These are phyloP conservation scores for Myopa tessellatipennis DNA, from an alignment of 2,888 invertebrate genomes.

Conservation along the genomic window DNA sequence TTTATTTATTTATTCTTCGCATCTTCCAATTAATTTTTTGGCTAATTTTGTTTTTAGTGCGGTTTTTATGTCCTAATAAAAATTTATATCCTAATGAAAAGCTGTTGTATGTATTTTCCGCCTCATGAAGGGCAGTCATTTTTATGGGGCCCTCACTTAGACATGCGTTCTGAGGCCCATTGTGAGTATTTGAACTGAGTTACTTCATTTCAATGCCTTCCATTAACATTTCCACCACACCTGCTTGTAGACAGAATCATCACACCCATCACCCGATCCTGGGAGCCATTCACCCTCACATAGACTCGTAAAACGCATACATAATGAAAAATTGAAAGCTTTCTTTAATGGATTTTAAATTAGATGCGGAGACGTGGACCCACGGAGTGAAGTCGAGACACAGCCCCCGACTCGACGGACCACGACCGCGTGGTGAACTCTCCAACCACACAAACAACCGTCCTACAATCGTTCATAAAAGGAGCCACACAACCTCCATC, in stretches of 20 bases:
- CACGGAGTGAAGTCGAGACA: background rate
- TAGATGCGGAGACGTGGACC: conserved; percentile 41
- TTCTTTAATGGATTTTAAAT: conserved; percentile 49
- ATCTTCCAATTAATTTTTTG: too few relatives aligned
- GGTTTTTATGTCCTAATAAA: background rate
- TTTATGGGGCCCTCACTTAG: too few relatives aligned
- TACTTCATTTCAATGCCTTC: too few relatives aligned
- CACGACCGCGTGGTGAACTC: background rate
- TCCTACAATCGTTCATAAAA: too few relatives aligned
- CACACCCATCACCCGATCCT: background rate
- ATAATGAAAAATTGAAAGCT: conserved; percentile 20
- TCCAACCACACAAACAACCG: background rate
- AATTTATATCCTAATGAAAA: background rate
- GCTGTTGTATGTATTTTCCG: background rate
- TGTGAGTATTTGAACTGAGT: too few relatives aligned
- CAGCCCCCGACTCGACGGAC: background rate
- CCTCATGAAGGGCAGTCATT: background rate
- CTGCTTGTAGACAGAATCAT: too few relatives aligned
- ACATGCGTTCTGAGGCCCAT: too few relatives aligned
- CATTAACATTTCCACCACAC: too few relatives aligned
- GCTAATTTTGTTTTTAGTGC: background rate
- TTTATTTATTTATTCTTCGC: too few relatives aligned
- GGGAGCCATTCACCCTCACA: background rate
- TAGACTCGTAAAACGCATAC: background rate
- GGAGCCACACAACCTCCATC: too few relatives aligned